phyloP scores from a whole-genome alignment of 2,113 vertebrate genomes.

The Fukomys damarensis region DNA sequence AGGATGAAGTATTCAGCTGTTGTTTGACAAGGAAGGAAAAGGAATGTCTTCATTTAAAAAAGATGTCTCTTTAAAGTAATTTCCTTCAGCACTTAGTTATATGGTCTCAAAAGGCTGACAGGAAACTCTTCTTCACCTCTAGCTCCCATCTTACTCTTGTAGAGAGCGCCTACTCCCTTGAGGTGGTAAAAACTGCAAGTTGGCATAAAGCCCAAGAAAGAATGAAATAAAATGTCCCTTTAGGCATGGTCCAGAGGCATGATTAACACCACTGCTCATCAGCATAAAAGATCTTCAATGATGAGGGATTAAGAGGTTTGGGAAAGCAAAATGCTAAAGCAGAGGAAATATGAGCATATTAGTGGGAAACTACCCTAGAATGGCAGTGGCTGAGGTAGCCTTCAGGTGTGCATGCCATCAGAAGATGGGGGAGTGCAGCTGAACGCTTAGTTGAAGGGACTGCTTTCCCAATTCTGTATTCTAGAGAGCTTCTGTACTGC shows the following conservation, averaged over 20 bases:
- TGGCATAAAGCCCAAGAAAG: constrained; percentile 69
- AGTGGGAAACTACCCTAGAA: constrained; percentile 49
- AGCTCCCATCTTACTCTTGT: background rate
- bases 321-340: constrained; percentile 73
- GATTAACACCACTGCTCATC: constrained; percentile 75
- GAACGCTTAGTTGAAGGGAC: accelerated
- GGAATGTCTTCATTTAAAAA: constrained; percentile 2
- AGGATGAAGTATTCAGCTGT: background rate
- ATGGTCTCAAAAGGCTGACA: background rate
- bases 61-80: background rate
- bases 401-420: background rate
- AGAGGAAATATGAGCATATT: constrained; percentile 70
- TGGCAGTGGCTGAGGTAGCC: background rate
- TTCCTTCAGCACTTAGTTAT: background rate
- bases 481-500: background rate
- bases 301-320: constrained; percentile 79
- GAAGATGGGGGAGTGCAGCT: background rate
- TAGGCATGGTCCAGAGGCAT: constrained; percentile 72
- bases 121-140: background rate
- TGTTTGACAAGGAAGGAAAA: background rate
- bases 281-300: constrained; percentile 83
- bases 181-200: constrained; percentile 40
- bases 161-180: background rate
- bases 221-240: constrained; percentile 75
- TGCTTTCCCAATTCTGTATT: background rate